Percentiles rank a stretch among this genome's conserved stretches.
Conservation (phyloP, 2,113 vertebrate species). For the Salvelinus sp. region DNA sequence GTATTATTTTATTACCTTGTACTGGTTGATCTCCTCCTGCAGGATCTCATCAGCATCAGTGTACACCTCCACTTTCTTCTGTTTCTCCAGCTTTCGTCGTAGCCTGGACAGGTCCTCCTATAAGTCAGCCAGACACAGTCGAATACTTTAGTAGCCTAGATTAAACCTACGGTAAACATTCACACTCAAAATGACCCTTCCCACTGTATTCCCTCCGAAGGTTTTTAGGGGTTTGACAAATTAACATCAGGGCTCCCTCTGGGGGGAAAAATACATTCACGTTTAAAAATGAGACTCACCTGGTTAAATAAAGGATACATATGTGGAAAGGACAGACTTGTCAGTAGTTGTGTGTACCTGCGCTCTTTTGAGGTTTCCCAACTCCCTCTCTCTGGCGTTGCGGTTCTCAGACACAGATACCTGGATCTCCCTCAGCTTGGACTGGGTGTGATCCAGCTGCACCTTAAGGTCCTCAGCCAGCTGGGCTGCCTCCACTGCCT, state of each 20-base stretch:
- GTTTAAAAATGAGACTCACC: too few relatives aligned
- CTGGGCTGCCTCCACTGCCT: slow-evolving; percentile 94
- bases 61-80: slow-evolving; percentile 93
- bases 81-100: slow-evolving; percentile 88
- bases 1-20: slow-evolving; percentile 76
- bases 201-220: too few relatives aligned
- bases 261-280: too few relatives aligned
- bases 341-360: slow-evolving; percentile 72
- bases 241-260: too few relatives aligned
- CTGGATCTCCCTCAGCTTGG: slow-evolving; percentile 89
- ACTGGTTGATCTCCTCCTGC: slow-evolving; percentile 96
- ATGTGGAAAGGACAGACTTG: neutral
- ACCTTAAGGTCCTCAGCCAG: slow-evolving; percentile 91
- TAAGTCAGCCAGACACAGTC: neutral
- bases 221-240: too few relatives aligned
- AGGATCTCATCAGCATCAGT: slow-evolving; percentile 91
- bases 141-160: too few relatives aligned
- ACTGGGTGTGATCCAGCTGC: slow-evolving; percentile 88
- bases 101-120: slow-evolving; percentile 92
- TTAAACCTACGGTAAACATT: too few relatives aligned
- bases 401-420: slow-evolving; percentile 88
- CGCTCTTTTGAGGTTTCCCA: slow-evolving; percentile 88
- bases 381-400: slow-evolving; percentile 86
- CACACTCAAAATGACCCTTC: too few relatives aligned
- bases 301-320: neutral